Evolutionary conservation across 2,888 invertebrate genomes (phyloP), one percentile per base, ranked within the genome.

Genomic region (Tenthredo mesomela): DNA sequence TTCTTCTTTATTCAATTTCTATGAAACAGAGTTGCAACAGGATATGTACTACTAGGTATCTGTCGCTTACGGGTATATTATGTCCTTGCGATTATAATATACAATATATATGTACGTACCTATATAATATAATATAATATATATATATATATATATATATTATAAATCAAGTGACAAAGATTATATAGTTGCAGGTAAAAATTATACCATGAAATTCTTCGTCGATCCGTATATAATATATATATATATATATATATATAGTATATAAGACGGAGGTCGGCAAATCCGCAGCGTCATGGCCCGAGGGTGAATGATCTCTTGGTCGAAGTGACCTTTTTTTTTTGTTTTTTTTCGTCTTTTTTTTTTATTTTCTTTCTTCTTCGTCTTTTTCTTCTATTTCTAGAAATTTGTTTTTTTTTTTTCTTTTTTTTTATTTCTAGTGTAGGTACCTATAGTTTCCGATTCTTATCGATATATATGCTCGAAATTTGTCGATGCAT

Each of bases 201-300:
- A 47, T 75, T 21, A 15, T 75, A 47, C 43, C 25, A 29, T 29
- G 43, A 47, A 75, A 58, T 78, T 73, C 78, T 37, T 54, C n/a
- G 50, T 37, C 33, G 29, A 78, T 58, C 21, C 15, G 47, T 75
- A 75, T 18, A 18, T 18, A 67, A 18, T 18, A 67, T 61, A 12
- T 18, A 29, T 67, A 15, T 18, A 29, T 67, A 15, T 75, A 75
- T 7, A 18, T 18, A 33, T 61, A 12, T 18, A 29, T 67, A 4
- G 5, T 18, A 29, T 67, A 4, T 37, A 29, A 50, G 50, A 50
- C 75, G 47, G 75, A 75, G 75, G 47, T 50, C 25, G 47, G 75
- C 75, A 75, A 75, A 75, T 47, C 61, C 61, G 75, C 75, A 47
- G 43, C 75, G 78, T 78, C 78, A 78, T 78, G 33, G 78, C 54